Base-by-base conservation (phyloP, 2,888 invertebrate genomes). In the Drepana falcataria region DNA sequence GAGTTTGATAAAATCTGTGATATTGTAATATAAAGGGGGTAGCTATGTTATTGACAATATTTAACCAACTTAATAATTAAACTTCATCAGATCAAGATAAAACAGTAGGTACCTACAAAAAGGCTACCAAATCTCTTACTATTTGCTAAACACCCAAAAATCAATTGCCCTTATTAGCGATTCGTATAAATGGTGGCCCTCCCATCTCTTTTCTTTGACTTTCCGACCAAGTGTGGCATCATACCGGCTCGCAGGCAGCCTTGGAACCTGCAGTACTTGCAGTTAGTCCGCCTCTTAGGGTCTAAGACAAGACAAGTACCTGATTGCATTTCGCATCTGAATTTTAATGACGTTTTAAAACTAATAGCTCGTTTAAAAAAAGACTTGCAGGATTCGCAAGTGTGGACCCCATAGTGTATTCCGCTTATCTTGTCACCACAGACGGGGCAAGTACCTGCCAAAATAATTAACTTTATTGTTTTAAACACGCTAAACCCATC, bases 381-480 rank as follows among this genome's bases (percentile, higher is more conserved):
- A 0, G 70, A 68, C 51, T 78, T 81, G 68, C 83, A 83, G 2
- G 83, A 79, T 35, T 81, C 83, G 44, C 83, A 83, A 0, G 77
- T 75, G 48, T 53, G 52, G 4, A 73, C 55, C 0, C 83, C 83
- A 56, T 83, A 83, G 56, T 83, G 81, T 2, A 73, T 54, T 0
- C 83, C 82, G 55, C 62, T 75, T 1, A 65, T 57, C 0, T 37
- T 5, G 57, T 83, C 82, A 0, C 66, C 59, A 49, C 83, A 83
- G 0, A 83, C 59, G 0, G 77, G 81, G 53, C 82, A 82, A 2
- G n/a, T 9, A 2, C 5, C 47, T 33, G 40, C 21, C 48, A 47
- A 49, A 49, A 55, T 5, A 37, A 4, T 37, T 4, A 37, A 37
- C 5, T 37, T 37, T 37, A 37, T 37, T 37, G 5, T 4, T 21